These are phyloP conservation scores for Leptinotarsa rubiginosa DNA, from an alignment of 2,888 invertebrate species.

Conservation along the genomic window DNA sequence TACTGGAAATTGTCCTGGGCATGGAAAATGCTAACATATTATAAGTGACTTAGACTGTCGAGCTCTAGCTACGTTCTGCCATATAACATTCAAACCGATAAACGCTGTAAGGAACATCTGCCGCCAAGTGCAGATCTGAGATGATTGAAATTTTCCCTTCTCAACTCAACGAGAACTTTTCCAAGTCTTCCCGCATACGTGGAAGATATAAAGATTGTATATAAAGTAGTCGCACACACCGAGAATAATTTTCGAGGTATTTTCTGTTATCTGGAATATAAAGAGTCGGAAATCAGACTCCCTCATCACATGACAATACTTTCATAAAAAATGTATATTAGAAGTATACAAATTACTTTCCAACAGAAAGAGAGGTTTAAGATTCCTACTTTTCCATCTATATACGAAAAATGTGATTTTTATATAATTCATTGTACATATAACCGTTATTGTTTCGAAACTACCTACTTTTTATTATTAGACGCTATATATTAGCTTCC, in stretches of 20 bases:
- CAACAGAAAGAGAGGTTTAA: too few relatives aligned
- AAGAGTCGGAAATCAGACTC: not conserved
- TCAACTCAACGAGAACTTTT: conserved; percentile 28
- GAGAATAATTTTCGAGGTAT: not conserved
- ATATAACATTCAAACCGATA: conserved; percentile 30
- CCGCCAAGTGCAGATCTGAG: conserved; percentile 42
- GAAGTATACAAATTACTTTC: too few relatives aligned
- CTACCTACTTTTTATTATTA: too few relatives aligned
- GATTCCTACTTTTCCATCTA: too few relatives aligned
- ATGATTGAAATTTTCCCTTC: conserved; percentile 42
- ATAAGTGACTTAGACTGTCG: not conserved
- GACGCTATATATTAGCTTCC: too few relatives aligned
- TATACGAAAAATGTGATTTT: too few relatives aligned
- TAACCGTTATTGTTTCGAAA: too few relatives aligned
- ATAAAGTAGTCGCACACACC: conserved; percentile 6
- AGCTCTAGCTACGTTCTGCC: conserved; percentile 24
- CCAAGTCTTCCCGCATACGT: conserved; percentile 22
- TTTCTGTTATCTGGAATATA: not conserved
- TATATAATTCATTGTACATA: too few relatives aligned
- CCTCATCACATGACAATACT: too few relatives aligned
- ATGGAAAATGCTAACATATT: not conserved
- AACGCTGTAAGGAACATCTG: conserved; percentile 43
- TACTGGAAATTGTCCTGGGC: not conserved
- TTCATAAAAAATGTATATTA: too few relatives aligned
- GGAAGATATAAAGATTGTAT: conserved; percentile 2